Evolutionary conservation across 2,797 vertebrate genomes (phyloP), one percentile per base, ranked within the genome.

Genomic region (Poecilia velifera): DNA sequence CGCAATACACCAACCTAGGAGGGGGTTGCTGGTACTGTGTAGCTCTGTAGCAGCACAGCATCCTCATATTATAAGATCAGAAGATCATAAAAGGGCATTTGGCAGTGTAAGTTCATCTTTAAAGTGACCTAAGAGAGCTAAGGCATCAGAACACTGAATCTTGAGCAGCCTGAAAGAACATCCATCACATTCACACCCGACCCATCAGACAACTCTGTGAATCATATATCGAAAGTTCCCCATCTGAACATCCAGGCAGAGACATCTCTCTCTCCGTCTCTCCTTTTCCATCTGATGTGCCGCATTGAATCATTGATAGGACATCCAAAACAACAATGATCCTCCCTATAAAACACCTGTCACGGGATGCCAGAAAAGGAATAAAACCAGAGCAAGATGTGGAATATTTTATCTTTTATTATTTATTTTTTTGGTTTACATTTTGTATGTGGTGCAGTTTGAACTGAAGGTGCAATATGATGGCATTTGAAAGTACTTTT

Each of bases 281-380:
- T 89, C 73, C 70, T 79, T 89, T 70, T 95, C 90, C 81, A 90
- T 94, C 90, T 93, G 92, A 94, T 92, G 92, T 84, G 91, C 87
- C 57, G 89, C 90, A 88, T 90, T 96, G 93, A 96, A 95, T 96
- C 95, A 96, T 95, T 95, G 93, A 96, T 95, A 83, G 92, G 89
- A 94, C 94, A 95, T 93, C 81, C 88, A 91, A 90, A 94, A 94
- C 93, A 95, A 94, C 93, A 92, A 86, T 70, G 34, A 88, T 91
- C 81, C 89, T 90, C 84, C 92, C 92, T 85, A 90, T 93, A 92
- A 95, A 95, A 94, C 92, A 95, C 91, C 92, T 94, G 93, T 94
- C 95, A 91, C 76, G 47, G 76, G 51, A 82, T 76, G 82, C 82
- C 87, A 86, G 87, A 91, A 90, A 92, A 22, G 82, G 87, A 91